These are phyloP conservation scores for Epinotia bilunana DNA, from an alignment of 2,888 invertebrate species.

Conservation along the genomic window DNA sequence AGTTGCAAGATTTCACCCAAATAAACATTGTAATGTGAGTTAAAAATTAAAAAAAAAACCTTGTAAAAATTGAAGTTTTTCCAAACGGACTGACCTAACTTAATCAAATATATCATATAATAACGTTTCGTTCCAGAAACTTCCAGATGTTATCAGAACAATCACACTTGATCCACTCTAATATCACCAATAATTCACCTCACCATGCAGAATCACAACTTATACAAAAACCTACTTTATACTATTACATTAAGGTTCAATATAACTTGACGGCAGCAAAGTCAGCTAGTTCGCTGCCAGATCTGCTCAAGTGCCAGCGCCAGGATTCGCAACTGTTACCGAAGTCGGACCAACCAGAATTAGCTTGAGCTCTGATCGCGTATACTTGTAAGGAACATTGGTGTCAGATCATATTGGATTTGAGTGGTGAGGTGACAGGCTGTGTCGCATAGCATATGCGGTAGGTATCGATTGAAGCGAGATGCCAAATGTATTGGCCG, in stretches of 20 bases:
- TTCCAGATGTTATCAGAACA: neutral
- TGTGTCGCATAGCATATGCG: neutral
- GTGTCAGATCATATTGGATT: neutral
- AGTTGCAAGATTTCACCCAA: too few relatives aligned
- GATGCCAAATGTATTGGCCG: conserved; percentile 13
- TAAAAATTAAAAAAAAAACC: too few relatives aligned
- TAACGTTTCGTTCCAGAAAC: neutral
- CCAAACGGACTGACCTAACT: too few relatives aligned
- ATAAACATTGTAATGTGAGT: too few relatives aligned
- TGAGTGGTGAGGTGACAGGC: neutral
- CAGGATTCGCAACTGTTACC: neutral
- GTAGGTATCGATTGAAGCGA: conserved; percentile 3
- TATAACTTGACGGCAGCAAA: neutral
- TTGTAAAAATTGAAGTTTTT: too few relatives aligned
- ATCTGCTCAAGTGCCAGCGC: neutral
- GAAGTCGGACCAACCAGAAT: neutral
- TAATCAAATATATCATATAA: too few relatives aligned
- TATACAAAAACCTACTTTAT: neutral
- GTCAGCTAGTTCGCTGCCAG: conserved; percentile 10
- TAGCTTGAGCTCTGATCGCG: neutral
- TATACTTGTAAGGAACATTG: neutral
- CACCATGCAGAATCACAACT: neutral
- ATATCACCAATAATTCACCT: neutral
- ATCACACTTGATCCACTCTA: neutral
- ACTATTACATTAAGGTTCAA: neutral